These are phyloP conservation scores for Blastomussa wellsi DNA, from an alignment of 92 coral and sea anemone genomes.

Conservation along the genomic window DNA sequence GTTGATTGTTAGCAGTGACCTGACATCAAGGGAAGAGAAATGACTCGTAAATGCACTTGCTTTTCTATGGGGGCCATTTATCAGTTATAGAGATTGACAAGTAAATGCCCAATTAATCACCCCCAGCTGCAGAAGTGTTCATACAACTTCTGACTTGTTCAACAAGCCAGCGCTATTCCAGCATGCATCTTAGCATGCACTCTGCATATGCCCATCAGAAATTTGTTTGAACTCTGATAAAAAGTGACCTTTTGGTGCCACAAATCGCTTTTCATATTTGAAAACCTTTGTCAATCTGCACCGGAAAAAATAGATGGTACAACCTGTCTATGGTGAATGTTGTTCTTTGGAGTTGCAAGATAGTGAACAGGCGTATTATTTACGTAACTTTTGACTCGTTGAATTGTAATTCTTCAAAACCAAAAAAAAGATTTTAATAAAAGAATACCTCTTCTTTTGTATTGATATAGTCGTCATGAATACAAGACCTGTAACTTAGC, in stretches of 20 bases:
- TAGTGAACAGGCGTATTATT: background rate
- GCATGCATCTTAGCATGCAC: slow-evolving; percentile 26
- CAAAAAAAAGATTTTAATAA: background rate
- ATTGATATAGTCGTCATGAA: background rate
- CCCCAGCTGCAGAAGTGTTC: background rate
- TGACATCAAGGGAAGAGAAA: background rate
- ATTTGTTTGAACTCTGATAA: background rate
- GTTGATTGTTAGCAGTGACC: background rate
- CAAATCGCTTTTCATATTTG: slow-evolving; percentile 38
- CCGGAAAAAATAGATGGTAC: slow-evolving; percentile 37
- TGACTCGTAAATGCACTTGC: background rate
- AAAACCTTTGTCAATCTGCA: slow-evolving; percentile 36
- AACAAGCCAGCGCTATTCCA: background rate
- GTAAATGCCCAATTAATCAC: background rate
- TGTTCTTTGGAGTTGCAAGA: background rate
- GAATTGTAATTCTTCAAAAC: background rate
- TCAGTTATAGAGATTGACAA: background rate
- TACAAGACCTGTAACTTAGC: background rate
- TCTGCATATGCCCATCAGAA: background rate
- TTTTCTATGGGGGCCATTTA: background rate
- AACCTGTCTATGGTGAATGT: background rate
- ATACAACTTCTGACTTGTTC: background rate
- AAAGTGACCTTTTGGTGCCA: slow-evolving; percentile 24
- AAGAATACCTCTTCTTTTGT: background rate
- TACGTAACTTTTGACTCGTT: slow-evolving; percentile 14